phyloP scores from a whole-genome alignment of 2,797 vertebrate species.

The Tokudaia tokunoshimensis region DNA sequence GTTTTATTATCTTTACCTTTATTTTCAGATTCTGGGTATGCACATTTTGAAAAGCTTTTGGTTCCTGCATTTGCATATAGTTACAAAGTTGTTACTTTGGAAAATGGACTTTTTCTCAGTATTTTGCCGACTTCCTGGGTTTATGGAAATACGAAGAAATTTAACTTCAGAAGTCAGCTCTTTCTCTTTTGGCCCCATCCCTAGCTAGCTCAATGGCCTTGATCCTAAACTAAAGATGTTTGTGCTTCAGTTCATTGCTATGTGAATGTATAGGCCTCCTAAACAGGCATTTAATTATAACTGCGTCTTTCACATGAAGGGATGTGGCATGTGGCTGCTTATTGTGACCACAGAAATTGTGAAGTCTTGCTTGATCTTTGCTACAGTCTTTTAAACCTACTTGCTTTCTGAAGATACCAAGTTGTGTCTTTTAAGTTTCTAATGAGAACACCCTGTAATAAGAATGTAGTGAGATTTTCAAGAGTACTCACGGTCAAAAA shows the following conservation, averaged over 20 bases:
- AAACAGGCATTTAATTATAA: background rate
- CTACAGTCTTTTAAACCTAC: constrained; percentile 10
- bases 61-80: background rate
- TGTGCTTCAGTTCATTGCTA: background rate
- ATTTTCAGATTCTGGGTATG: background rate
- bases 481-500: constrained; percentile 2
- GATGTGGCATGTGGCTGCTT: background rate
- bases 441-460: constrained; percentile 31
- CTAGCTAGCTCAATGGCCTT: background rate
- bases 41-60: background rate
- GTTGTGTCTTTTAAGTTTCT: background rate
- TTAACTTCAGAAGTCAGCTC: background rate
- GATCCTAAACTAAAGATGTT: background rate
- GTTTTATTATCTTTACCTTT: background rate
- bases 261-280: background rate
- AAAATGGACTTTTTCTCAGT: background rate
- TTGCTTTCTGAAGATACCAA: constrained; percentile 15
- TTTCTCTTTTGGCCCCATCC: background rate
- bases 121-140: background rate
- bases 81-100: background rate
- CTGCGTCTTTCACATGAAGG: background rate
- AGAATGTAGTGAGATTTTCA: constrained; percentile 2
- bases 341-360: background rate
- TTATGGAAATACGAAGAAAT: background rate
- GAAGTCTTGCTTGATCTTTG: background rate